Percentiles rank a stretch among this genome's conserved stretches.
Conservation (phyloP, 2,888 invertebrate species). For the Pogonocherus hispidulus region DNA sequence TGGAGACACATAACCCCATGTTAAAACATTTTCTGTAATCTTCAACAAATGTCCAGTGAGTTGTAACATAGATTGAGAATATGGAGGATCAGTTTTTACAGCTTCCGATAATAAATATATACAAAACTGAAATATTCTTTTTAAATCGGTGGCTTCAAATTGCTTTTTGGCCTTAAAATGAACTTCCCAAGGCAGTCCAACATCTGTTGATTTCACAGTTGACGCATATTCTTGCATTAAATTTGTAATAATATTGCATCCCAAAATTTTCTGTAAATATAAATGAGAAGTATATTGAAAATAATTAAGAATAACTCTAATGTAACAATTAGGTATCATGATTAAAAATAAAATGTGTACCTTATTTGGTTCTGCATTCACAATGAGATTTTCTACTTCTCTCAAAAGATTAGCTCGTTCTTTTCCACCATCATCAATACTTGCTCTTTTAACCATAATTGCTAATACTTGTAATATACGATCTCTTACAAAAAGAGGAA, state of each 20-base stretch:
- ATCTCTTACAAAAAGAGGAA: conserved; percentile 84
- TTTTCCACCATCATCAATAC: conserved; percentile 80
- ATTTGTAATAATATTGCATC: conserved; percentile 86
- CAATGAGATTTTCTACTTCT: conserved; percentile 83
- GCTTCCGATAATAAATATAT: conserved; percentile 76
- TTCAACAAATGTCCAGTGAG: conserved; percentile 80
- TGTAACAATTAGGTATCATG: too few relatives aligned
- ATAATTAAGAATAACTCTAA: conserved; percentile 9
- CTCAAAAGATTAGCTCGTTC: conserved; percentile 78
- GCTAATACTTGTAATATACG: conserved; percentile 83
- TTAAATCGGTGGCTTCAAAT: conserved; percentile 86
- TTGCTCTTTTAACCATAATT: conserved; percentile 88
- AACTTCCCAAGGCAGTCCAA: conserved; percentile 89
- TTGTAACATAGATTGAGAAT: conserved; percentile 71
- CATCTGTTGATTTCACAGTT: conserved; percentile 87
- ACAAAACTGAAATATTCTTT: conserved; percentile 83
- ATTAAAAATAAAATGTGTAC: conserved; percentile 66
- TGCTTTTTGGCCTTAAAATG: conserved; percentile 87
- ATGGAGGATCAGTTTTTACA: conserved; percentile 69
- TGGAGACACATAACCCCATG: conserved; percentile 85
- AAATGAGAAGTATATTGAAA: conserved; percentile 30
- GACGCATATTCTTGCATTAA: conserved; percentile 91
- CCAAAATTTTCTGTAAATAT: conserved; percentile 84
- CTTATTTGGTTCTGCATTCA: conserved; percentile 76
- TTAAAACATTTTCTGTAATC: conserved; percentile 83